Conservation (phyloP, 1,140 invertebrate species). For the Lepidurus apus region DNA sequence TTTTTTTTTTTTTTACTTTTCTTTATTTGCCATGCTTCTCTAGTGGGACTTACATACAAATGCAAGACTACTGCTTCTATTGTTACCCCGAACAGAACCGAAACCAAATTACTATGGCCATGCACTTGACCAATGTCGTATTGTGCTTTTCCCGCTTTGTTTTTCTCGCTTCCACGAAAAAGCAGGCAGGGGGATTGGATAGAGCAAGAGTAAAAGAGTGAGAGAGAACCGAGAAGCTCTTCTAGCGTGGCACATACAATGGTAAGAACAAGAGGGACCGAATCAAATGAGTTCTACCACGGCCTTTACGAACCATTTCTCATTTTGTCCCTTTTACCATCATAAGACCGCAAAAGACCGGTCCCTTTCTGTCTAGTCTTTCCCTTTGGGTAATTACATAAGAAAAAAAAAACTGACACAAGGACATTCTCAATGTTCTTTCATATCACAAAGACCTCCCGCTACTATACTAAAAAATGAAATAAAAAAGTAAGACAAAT, state of each 20-base stretch:
- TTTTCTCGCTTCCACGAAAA: not conserved
- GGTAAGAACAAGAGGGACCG: not conserved
- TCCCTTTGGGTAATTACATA: not conserved
- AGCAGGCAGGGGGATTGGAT: not conserved
- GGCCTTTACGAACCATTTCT: not conserved
- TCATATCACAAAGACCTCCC: not conserved
- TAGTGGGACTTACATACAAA: no score
- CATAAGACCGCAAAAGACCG: conserved; percentile 8
- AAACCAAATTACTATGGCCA: not conserved
- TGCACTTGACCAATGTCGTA: conserved; percentile 10
- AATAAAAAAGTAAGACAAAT: not conserved
- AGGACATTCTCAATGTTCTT: not conserved
- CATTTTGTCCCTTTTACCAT: conserved; percentile 9
- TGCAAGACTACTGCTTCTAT: not conserved
- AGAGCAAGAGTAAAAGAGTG: not conserved
- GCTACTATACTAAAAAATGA: not conserved
- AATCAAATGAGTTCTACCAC: not conserved
- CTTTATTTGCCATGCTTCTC: no score
- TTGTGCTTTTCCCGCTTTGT: not conserved
- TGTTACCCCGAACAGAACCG: not conserved
- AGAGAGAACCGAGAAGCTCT: no score
- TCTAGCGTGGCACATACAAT: not conserved
- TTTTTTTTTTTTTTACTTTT: no score
- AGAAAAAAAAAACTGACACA: not conserved
- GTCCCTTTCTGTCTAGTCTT: conserved; percentile 1